phyloP scores from a whole-genome alignment of 2,797 vertebrate species.

The Hephaestus fuliginosus region DNA sequence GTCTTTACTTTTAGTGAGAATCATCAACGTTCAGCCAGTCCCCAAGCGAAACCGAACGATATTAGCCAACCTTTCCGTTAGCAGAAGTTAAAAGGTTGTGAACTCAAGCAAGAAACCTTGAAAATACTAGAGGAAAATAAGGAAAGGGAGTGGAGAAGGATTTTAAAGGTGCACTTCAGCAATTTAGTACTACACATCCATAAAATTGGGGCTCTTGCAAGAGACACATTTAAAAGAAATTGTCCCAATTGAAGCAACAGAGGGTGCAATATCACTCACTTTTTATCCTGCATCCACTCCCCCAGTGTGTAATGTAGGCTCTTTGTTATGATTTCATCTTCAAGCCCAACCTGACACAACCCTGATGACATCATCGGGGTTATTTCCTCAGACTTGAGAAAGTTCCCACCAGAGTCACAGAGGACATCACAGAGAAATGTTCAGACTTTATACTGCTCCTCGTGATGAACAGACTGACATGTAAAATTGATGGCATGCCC shows the following conservation, averaged over 20 bases:
- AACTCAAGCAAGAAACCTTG: constrained; percentile 6
- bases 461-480: neutral
- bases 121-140: neutral
- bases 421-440: neutral
- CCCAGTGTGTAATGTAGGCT: neutral
- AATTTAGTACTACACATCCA: neutral
- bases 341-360: neutral
- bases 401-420: neutral
- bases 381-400: neutral
- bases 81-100: neutral
- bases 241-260: neutral
- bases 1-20: constrained; percentile 1
- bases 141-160: neutral
- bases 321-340: neutral
- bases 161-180: neutral
- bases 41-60: neutral
- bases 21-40: neutral
- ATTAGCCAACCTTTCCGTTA: neutral
- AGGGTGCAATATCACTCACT: neutral
- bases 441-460: neutral
- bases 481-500: neutral
- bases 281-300: neutral
- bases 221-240: neutral
- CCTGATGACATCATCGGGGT: neutral
- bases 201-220: neutral